Conservation (phyloP, 2,888 invertebrate genomes). For the Lumbricus terrestris region DNA sequence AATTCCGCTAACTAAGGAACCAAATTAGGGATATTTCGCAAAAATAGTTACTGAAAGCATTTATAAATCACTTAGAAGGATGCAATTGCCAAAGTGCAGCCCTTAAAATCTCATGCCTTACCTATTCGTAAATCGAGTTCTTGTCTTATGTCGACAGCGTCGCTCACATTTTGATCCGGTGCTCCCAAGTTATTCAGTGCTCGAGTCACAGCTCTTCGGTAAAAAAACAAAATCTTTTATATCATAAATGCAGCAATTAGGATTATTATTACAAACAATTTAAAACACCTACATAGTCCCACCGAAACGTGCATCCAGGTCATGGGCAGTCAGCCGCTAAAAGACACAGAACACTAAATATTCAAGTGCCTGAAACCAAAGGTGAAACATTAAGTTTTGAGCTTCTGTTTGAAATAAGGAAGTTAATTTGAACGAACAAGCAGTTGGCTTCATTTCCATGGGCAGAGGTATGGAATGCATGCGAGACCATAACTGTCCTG, state of each 20-base stretch:
- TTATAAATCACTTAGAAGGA: neutral
- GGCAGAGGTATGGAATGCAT: no score
- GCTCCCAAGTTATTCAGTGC: constrained; percentile 77
- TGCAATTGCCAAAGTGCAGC: neutral
- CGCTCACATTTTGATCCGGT: constrained; percentile 78
- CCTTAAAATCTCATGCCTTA: constrained; percentile 50
- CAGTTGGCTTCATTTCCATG: no score
- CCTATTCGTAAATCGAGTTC: constrained; percentile 92
- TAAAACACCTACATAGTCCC: neutral
- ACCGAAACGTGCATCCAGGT: no score
- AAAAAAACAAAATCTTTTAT: neutral
- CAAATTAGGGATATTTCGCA: no score
- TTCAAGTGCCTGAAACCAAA: no score
- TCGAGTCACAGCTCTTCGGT: constrained; percentile 67
- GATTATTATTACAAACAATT: neutral
- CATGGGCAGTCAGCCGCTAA: no score
- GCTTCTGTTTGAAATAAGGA: no score
- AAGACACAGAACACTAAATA: no score
- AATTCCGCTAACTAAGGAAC: no score
- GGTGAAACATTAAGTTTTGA: no score
- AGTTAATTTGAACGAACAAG: no score
- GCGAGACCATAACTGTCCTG: no score
- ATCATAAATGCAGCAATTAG: neutral
- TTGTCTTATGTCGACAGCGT: constrained; percentile 88
- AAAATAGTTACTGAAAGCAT: neutral